Percentiles rank a stretch among this genome's conserved stretches.
Conservation (phyloP, 2,888 invertebrate genomes). For the Hirtodrosophila alboralis region DNA sequence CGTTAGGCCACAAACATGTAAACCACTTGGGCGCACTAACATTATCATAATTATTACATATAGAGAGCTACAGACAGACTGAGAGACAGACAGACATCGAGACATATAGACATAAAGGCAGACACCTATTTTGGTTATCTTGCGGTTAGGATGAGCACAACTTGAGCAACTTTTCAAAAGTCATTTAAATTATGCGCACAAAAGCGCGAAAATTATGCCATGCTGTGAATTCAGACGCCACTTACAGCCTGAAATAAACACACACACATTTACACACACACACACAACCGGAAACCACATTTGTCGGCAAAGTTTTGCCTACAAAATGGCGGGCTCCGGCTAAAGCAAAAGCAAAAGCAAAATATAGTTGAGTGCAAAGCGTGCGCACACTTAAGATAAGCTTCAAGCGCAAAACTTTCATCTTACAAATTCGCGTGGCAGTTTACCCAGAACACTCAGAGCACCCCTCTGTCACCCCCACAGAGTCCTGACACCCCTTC, state of each 20-base stretch:
- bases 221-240: slow-evolving; percentile 69
- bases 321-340: slow-evolving; percentile 33
- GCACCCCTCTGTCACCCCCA: no score
- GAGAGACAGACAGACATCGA: slow-evolving; percentile 14
- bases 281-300: slow-evolving; percentile 62
- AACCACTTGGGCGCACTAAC: slow-evolving; percentile 75
- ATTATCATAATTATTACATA: slow-evolving; percentile 75
- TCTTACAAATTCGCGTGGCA: slow-evolving; percentile 67
- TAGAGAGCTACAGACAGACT: slow-evolving; percentile 20
- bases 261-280: slow-evolving; percentile 11
- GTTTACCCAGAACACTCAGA: background rate
- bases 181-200: slow-evolving; percentile 78
- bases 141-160: slow-evolving; percentile 48
- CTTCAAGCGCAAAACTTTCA: slow-evolving; percentile 74
- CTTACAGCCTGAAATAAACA: slow-evolving; percentile 58
- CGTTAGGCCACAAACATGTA: slow-evolving; percentile 55
- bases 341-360: no score
- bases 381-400: slow-evolving; percentile 77
- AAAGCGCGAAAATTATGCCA: slow-evolving; percentile 78
- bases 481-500: background rate
- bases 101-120: slow-evolving; percentile 3
- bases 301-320: slow-evolving; percentile 71
- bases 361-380: slow-evolving; percentile 77
- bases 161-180: slow-evolving; percentile 77
- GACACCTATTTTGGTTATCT: slow-evolving; percentile 61